Conservation (phyloP, 2,113 vertebrate genomes). For the Enhydra lutris region DNA sequence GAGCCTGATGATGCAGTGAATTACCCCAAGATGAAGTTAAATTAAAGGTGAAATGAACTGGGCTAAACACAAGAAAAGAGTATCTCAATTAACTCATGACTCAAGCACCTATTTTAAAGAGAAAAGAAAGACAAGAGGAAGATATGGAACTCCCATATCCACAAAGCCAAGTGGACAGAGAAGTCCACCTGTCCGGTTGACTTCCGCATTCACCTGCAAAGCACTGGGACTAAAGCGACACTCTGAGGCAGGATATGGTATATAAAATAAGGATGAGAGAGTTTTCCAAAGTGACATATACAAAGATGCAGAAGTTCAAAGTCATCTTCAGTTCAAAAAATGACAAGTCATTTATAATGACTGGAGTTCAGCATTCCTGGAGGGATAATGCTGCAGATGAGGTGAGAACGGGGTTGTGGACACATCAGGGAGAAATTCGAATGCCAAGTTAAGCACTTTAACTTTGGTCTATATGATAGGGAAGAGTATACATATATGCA, state of each 20-base stretch:
- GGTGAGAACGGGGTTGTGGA: background rate
- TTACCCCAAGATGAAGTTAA: background rate
- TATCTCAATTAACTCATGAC: background rate
- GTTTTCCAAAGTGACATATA: background rate
- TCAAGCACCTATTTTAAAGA: background rate
- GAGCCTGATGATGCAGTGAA: background rate
- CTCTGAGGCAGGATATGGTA: background rate
- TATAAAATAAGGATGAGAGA: background rate
- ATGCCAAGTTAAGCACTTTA: background rate
- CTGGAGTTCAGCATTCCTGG: background rate
- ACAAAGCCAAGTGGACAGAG: background rate
- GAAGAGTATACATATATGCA: background rate
- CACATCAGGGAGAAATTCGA: background rate
- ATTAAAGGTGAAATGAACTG: background rate
- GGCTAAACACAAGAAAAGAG: background rate
- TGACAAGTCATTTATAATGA: background rate
- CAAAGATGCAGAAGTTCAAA: background rate
- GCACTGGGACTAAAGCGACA: background rate
- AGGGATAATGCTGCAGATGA: background rate
- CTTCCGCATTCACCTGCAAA: background rate
- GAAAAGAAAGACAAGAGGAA: background rate
- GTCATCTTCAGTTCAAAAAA: background rate
- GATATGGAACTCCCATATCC: background rate
- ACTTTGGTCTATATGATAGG: background rate
- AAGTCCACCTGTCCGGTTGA: background rate